Conservation (phyloP, 2,888 invertebrate species). For the Melipona bicolor region DNA sequence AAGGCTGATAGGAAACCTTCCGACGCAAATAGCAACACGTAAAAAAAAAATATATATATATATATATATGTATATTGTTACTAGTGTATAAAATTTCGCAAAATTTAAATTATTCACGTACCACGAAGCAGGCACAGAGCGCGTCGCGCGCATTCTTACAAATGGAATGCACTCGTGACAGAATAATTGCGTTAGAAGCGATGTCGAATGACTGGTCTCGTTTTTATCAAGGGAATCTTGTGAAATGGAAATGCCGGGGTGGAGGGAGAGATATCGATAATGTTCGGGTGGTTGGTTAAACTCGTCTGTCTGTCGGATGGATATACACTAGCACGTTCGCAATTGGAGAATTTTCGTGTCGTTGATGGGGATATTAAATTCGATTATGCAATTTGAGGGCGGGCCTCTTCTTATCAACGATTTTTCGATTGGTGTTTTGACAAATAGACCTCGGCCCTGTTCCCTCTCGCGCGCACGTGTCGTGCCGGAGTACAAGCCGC, state of each 20-base stretch:
- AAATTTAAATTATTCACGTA: too few species aligned
- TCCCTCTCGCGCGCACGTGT: slow-evolving; percentile 24
- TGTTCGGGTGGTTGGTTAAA: slow-evolving; percentile 8
- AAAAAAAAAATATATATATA: not conserved
- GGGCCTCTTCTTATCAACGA: not conserved
- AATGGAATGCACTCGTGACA: not conserved
- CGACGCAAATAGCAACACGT: not conserved
- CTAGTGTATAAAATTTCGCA: too few species aligned
- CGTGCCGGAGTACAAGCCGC: not conserved
- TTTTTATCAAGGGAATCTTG: not conserved
- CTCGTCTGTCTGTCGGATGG: not conserved
- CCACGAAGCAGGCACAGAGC: not conserved
- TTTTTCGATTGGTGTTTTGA: slow-evolving; percentile 31
- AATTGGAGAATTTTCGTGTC: slow-evolving; percentile 8
- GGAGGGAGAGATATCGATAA: slow-evolving; percentile 17
- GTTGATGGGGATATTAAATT: slow-evolving; percentile 1
- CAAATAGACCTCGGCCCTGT: slow-evolving; percentile 27
- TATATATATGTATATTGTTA: too few species aligned
- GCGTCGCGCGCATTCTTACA: not conserved
- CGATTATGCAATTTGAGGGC: slow-evolving; percentile 8
- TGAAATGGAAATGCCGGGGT: slow-evolving; percentile 14
- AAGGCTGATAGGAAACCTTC: not conserved
- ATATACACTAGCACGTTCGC: not conserved
- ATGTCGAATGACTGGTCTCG: slow-evolving; percentile 3
- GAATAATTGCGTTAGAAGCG: not conserved